Evolutionary conservation across 2,797 vertebrate genomes (phyloP), one percentile per base, ranked within the genome.

Genomic region (Rhinichthys osculus): DNA sequence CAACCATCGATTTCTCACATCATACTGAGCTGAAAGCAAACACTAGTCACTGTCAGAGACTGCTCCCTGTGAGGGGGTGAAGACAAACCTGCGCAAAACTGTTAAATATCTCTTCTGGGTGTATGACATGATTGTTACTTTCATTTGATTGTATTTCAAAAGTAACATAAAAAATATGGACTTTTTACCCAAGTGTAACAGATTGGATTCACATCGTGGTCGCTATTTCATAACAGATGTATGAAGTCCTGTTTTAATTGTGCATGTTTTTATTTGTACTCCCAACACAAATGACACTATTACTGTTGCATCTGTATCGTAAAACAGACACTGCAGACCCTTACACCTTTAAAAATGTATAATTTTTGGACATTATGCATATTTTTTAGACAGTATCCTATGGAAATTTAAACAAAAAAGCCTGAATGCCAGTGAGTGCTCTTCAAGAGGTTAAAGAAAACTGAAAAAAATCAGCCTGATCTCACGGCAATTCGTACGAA

Each of bases 1-100:
- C 91, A 93, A 87, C 89, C 90, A 95, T 95, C 35, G 94, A 96
- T 95, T 86, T 83, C 83, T 89, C 85, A 87, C 88, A 90, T 91
- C 90, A 88, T 93, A 89, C 72, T 59, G 90, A 82, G 87, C 90
- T 91, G 90, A 91, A 91, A 90, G 90, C 89, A 91, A 88, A 88
- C 87, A 81, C 89, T 76, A 69, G 54, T 86, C 84, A 66, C 79
- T 88, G 81, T 87, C 84, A 74, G 74, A 82, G 73, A 66, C 4
- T 30, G 47, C 80, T 78, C 23, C 44, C 82, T 73, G 38, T 5
- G 7, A 78, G 83, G 27, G 38, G 50, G 42, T 71, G 52, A 47
- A 17, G 66, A 79, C 52, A 79, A 85, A 79, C 66, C 52, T 79
- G n/a, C 38, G 23, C 23, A 42, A 52, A 77, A 69, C 40, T 27